phyloP scores from a whole-genome alignment of 2,888 invertebrate genomes.

The Adineta ricciae region DNA sequence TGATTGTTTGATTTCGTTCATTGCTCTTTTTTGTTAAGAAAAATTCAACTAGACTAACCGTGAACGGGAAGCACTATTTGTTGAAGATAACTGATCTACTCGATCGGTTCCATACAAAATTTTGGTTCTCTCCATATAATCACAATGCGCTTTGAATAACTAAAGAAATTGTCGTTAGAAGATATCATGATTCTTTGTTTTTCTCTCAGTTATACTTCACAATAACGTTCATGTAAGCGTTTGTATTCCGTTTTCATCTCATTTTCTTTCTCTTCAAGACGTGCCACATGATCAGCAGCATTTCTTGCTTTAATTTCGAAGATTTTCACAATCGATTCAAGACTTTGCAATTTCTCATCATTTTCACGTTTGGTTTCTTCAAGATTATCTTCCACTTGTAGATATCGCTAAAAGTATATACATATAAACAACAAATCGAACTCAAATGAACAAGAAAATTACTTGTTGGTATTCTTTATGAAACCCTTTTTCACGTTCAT shows the following conservation, averaged over 20 bases:
- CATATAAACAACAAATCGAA: not conserved
- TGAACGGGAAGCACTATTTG: not conserved
- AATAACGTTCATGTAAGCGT: constrained; percentile 90
- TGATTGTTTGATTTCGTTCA: no score
- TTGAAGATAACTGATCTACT: not conserved
- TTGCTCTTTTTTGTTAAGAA: no score
- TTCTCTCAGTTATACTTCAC: constrained; percentile 58
- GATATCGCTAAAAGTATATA: constrained; percentile 36
- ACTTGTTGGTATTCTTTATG: constrained; percentile 84
- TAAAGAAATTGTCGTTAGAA: constrained; percentile 34
- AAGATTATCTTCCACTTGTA: constrained; percentile 87
- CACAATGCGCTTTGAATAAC: constrained; percentile 95
- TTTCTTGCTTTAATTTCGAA: constrained; percentile 94
- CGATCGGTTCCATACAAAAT: constrained; percentile 48
- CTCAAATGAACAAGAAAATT: no score
- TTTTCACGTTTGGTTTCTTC: constrained; percentile 79
- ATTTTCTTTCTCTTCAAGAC: constrained; percentile 87
- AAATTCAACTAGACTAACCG: not conserved
- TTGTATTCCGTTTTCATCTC: constrained; percentile 92
- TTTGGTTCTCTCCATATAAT: constrained; percentile 87
- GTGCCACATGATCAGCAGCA: constrained; percentile 79
- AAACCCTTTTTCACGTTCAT: constrained; percentile 92
- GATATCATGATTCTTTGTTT: not conserved
- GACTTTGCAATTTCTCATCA: constrained; percentile 76
- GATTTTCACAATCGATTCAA: constrained; percentile 94